phyloP scores from a whole-genome alignment of 2,888 invertebrate species.

The Molorchus minor region DNA sequence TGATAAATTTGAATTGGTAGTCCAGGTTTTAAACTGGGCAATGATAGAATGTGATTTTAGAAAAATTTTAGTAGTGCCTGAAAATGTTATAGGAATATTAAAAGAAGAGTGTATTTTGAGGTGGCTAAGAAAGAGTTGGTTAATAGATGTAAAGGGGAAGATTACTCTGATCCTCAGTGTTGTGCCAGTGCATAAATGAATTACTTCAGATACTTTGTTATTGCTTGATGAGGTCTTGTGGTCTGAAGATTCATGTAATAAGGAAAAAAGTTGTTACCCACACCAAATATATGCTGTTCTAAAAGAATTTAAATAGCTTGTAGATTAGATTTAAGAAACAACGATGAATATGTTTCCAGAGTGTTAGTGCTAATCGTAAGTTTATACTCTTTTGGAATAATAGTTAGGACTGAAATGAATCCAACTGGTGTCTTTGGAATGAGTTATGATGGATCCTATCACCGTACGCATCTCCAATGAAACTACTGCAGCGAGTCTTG shows the following conservation, averaged over 20 bases:
- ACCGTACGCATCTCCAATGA: slow-evolving; percentile 39
- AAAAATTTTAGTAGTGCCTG: slow-evolving; percentile 59
- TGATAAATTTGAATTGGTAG: slow-evolving; percentile 26
- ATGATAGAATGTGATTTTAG: slow-evolving; percentile 64
- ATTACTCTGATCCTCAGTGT: slow-evolving; percentile 33
- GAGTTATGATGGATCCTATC: slow-evolving; percentile 39
- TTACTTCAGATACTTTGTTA: slow-evolving; percentile 35
- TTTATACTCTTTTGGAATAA: slow-evolving; percentile 47
- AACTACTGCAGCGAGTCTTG: slow-evolving; percentile 31
- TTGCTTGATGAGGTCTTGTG: slow-evolving; percentile 34
- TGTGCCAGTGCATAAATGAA: slow-evolving; percentile 39
- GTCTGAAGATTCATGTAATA: slow-evolving; percentile 26
- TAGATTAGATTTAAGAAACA: slow-evolving; percentile 42
- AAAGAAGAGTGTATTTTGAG: slow-evolving; percentile 41
- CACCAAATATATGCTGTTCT: slow-evolving; percentile 31
- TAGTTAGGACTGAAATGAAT: slow-evolving; percentile 44
- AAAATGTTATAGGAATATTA: slow-evolving; percentile 58
- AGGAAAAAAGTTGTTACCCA: slow-evolving; percentile 16
- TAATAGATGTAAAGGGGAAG: slow-evolving; percentile 35
- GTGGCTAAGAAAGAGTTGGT: slow-evolving; percentile 40
- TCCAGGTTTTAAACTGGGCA: slow-evolving; percentile 67
- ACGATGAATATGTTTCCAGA: slow-evolving; percentile 43
- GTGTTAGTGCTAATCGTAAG: slow-evolving; percentile 39
- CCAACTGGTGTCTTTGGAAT: slow-evolving; percentile 26
- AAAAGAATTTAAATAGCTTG: slow-evolving; percentile 48